Base-by-base conservation (phyloP, 2,797 vertebrate genomes). In the Acipenser oxyrinchus region DNA sequence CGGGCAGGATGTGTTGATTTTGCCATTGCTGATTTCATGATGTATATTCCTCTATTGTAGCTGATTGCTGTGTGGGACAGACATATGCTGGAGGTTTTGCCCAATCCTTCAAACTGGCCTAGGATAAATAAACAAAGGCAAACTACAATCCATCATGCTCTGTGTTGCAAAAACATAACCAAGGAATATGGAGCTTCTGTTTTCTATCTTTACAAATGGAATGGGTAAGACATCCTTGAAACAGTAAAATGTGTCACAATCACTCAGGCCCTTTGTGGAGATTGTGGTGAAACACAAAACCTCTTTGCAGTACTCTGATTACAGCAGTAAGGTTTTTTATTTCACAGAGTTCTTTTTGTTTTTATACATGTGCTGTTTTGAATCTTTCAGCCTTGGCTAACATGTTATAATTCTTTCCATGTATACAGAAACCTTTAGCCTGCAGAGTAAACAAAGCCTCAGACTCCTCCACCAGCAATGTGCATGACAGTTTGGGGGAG, bases 171-270 rank as follows among this genome's bases (percentile, higher is more conserved):
- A 82, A 84, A 81, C 62, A 65, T 77, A 82, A 81, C 82, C 85
- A 86, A 84, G 71, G 81, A 76, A 85, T 85, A 83, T 79, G 84
- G 64, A 72, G 84, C 88, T 91, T 84, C 89, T 90, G 89, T 87
- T 90, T 87, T 88, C 84, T 87, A 81, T 88, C 84, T 87, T 72
- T 80, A 70, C 52, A 62, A 74, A 67, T 69, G 63, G 59, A 63
- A 51, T 49, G 59, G 66, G 62, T 18, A 6, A 52, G 37, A 62
- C 18, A 60, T 10, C 57, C 70, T 10, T 13, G 51, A 55, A 48
- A 57, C 62, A 57, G n/a, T 0, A 49, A 11, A 61, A 67, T 51
- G n/a, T 62, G 66, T 67, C 66, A 60, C 58, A 66, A 7, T n/a
- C 57, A 66, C 58, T 49, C 58, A 49, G 51, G 63, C 48, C n/a